phyloP scores from a whole-genome alignment of 2,888 invertebrate genomes.

The Lasius platythorax region DNA sequence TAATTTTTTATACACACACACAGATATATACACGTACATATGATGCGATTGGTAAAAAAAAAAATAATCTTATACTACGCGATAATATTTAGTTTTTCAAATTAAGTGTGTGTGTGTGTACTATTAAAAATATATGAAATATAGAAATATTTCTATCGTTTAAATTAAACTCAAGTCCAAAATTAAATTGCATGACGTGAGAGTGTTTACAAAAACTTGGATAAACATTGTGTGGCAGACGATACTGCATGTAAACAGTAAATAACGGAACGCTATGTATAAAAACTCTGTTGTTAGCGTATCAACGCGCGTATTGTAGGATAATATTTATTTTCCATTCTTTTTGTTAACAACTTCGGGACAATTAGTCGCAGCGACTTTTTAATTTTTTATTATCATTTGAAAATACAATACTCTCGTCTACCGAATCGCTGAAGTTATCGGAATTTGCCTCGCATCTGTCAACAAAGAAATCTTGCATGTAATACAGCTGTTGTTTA shows the following conservation, averaged over 20 bases:
- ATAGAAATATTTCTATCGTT: background rate
- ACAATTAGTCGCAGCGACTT: background rate
- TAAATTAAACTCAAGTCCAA: slow-evolving; percentile 3
- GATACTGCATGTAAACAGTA: background rate
- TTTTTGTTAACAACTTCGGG: background rate
- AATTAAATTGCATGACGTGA: background rate
- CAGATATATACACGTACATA: background rate
- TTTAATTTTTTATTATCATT: background rate
- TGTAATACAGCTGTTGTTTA: background rate
- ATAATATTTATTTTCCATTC: background rate
- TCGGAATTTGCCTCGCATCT: background rate
- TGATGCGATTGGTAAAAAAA: background rate
- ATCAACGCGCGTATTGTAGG: background rate
- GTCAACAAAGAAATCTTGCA: background rate
- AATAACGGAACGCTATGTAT: background rate
- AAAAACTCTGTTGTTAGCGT: background rate
- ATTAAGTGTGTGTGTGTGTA: background rate
- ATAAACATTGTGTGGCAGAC: background rate
- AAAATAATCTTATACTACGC: too few species aligned
- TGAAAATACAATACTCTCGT: background rate
- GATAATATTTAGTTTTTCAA: background rate
- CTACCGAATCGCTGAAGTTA: background rate
- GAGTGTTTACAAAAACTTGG: background rate
- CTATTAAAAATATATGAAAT: background rate
- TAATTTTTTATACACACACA: background rate